Conservation (phyloP, 2,888 invertebrate genomes). For the Drosophila aldrichi region DNA sequence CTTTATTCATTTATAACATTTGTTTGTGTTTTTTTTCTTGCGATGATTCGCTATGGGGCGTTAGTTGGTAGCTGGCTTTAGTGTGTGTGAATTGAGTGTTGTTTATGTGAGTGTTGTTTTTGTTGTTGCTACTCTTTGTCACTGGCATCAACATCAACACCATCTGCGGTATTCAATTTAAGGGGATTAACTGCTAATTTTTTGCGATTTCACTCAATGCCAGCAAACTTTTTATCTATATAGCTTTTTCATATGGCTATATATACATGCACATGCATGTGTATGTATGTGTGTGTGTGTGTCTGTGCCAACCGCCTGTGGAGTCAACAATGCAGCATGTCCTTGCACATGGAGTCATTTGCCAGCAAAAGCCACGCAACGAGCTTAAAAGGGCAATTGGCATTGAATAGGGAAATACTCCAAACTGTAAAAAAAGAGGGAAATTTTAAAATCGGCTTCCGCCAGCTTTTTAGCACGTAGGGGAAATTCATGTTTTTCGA, state of each 20-base stretch:
- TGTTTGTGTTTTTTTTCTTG: conserved; percentile 37
- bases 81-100: conserved; percentile 55
- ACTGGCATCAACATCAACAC: conserved; percentile 66
- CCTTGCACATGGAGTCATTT: conserved; percentile 2
- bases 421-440: neutral
- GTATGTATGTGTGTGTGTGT: conserved; percentile 10
- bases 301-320: conserved; percentile 54
- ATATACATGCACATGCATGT: neutral
- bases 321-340: conserved; percentile 40
- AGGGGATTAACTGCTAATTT: conserved; percentile 84
- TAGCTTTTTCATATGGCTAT: conserved; percentile 2
- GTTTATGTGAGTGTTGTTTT: conserved; percentile 32
- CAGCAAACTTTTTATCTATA: conserved; percentile 49
- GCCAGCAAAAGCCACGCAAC: conserved; percentile 40
- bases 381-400: conserved; percentile 42
- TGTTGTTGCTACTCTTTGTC: conserved; percentile 50
- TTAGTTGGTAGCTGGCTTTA: conserved; percentile 21
- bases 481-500: neutral
- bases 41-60: conserved; percentile 30
- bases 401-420: conserved; percentile 13
- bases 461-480: neutral
- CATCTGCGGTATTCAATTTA: conserved; percentile 84
- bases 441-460: neutral
- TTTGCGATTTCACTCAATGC: conserved; percentile 79
- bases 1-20: conserved; percentile 20